Evolutionary conservation across 2,888 invertebrate genomes (phyloP).

Genomic region (Cephus runcator): DNA sequence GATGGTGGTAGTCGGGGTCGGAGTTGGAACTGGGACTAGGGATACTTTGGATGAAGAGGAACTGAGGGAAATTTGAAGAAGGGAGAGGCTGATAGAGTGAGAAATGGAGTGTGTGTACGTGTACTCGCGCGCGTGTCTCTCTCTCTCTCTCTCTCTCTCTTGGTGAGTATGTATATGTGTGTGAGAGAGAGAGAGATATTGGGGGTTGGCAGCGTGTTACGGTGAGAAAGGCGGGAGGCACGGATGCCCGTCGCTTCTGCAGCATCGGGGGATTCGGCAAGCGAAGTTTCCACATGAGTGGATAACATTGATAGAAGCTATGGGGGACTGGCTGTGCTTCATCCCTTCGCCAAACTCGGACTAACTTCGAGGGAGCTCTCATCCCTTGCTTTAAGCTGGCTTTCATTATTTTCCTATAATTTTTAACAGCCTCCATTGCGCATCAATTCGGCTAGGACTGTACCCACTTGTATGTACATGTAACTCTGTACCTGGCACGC

Average conservation of each 20-base stretch:
- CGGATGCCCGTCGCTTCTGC: constrained; percentile 54
- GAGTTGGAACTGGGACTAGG: background rate
- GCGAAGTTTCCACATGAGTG: constrained; percentile 63
- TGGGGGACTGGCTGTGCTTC: constrained; percentile 46
- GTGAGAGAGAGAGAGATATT: constrained; percentile 32
- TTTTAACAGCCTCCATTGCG: constrained; percentile 2
- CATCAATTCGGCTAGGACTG: background rate
- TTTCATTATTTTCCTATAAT: constrained; percentile 58
- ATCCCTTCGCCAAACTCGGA: constrained; percentile 59
- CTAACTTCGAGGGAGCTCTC: constrained; percentile 47
- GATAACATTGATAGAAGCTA: constrained; percentile 63
- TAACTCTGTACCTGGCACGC: constrained; percentile 69
- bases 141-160: background rate
- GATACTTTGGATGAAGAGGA: background rate
- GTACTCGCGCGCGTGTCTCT: background rate
- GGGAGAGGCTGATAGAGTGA: background rate
- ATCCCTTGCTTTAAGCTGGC: constrained; percentile 54
- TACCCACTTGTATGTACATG: background rate
- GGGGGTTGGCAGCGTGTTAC: constrained; percentile 43
- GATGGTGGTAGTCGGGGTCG: background rate
- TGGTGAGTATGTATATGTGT: background rate
- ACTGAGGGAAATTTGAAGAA: background rate
- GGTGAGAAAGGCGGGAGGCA: constrained; percentile 63
- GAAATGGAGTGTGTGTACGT: constrained; percentile 12
- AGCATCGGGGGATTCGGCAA: constrained; percentile 54